These are phyloP conservation scores for Bostrychus sinensis DNA, from an alignment of 2,113 vertebrate genomes.

Conservation along the genomic window DNA sequence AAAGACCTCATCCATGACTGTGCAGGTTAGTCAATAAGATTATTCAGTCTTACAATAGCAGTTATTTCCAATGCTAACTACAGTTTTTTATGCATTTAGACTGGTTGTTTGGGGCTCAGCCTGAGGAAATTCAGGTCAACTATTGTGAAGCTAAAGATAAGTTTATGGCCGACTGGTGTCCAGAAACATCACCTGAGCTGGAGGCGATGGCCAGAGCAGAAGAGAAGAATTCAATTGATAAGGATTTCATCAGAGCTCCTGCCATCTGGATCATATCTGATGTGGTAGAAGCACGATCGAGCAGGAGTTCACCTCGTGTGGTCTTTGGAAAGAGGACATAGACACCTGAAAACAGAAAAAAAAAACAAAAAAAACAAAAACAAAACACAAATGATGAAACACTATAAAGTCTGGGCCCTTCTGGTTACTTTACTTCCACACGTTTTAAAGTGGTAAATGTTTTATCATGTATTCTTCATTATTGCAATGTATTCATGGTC, in stretches of 20 bases:
- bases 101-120: constrained; percentile 86
- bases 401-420: not conserved
- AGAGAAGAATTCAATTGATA: constrained; percentile 66
- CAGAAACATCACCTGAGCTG: constrained; percentile 78
- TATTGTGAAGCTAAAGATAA: constrained; percentile 77
- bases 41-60: not conserved
- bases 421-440: too few species aligned
- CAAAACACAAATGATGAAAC: not conserved
- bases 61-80: not conserved
- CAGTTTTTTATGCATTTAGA: constrained; percentile 70
- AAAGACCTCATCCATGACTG: constrained; percentile 90
- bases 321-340: constrained; percentile 70
- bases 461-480: too few species aligned
- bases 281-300: constrained; percentile 53
- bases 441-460: too few species aligned
- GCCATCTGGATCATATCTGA: constrained; percentile 79
- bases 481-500: too few species aligned
- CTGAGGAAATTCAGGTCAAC: constrained; percentile 76
- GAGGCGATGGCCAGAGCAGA: constrained; percentile 70
- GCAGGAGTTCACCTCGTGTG: constrained; percentile 61
- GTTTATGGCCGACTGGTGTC: constrained; percentile 78
- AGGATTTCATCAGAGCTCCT: constrained; percentile 53
- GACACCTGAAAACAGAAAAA: not conserved
- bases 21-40: constrained; percentile 74
- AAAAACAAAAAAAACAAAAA: constrained; percentile 1